A percentile compares a stretch with the other conserved stretches of the same genome.
These are phyloP conservation scores for Nasonia vitripennis DNA, from an alignment of 1,140 invertebrate species.

Conservation along the genomic window DNA sequence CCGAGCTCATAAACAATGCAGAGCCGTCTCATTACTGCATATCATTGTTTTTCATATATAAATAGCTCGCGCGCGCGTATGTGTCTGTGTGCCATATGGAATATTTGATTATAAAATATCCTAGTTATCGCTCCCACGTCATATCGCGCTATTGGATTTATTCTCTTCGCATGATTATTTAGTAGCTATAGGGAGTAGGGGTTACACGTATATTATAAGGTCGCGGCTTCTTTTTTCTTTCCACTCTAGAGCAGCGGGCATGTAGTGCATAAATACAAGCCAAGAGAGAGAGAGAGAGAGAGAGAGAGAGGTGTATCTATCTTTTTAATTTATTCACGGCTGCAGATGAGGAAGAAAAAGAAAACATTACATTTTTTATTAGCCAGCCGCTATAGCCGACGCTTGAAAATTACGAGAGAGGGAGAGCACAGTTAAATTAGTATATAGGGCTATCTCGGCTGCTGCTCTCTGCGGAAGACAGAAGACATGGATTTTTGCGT, in stretches of 20 bases:
- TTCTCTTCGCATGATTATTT: slow-evolving; percentile 47
- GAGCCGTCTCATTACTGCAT: slow-evolving; percentile 11
- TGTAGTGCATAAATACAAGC: slow-evolving; percentile 40
- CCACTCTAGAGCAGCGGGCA: slow-evolving; percentile 4
- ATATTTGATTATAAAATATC: slow-evolving; percentile 40
- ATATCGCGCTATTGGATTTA: slow-evolving; percentile 45
- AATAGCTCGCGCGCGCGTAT: neutral
- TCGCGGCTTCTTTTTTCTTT: slow-evolving; percentile 40
- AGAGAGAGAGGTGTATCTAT: slow-evolving; percentile 35
- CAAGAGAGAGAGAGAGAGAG: neutral
- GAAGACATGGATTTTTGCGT: neutral
- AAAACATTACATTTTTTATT: slow-evolving; percentile 48
- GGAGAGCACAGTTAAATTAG: slow-evolving; percentile 42
- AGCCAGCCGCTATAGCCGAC: slow-evolving; percentile 3
- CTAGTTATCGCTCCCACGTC: slow-evolving; percentile 45
- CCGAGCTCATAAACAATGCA: slow-evolving; percentile 22
- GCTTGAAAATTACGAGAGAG: slow-evolving; percentile 47
- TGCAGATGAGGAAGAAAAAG: slow-evolving; percentile 35
- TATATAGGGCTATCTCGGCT: slow-evolving; percentile 31
- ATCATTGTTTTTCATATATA: slow-evolving; percentile 36
- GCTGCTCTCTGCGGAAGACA: neutral
- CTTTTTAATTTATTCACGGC: slow-evolving; percentile 52
- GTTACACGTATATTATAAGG: slow-evolving; percentile 37
- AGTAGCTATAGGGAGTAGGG: neutral
- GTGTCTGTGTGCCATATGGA: neutral